Percentiles rank a stretch among this genome's conserved stretches.
phyloP scores from a whole-genome alignment of 2,888 invertebrate genomes.

The Macaria liturata region DNA sequence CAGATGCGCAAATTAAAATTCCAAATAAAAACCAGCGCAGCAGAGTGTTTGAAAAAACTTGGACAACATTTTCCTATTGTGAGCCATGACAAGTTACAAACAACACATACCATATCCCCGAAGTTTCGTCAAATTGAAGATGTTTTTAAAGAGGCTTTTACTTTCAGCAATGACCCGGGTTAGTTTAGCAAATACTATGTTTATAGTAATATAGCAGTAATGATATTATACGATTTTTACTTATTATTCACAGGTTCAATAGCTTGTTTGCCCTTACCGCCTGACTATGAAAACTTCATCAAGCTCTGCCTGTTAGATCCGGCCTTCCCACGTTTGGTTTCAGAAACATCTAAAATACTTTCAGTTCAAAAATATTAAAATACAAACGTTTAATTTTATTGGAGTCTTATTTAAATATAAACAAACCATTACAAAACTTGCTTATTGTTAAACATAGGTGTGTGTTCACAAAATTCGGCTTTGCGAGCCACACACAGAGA shows the following conservation, averaged over 20 bases:
- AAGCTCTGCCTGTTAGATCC: conserved; percentile 69
- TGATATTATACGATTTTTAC: not conserved
- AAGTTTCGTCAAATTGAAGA: conserved; percentile 56
- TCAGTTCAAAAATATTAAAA: conserved; percentile 27
- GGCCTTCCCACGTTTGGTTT: conserved; percentile 55
- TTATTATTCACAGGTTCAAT: conserved; percentile 7
- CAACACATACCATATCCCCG: conserved; percentile 30
- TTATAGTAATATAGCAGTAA: too few relatives aligned
- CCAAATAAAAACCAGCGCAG: conserved; percentile 51
- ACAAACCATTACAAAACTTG: too few relatives aligned
- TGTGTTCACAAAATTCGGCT: too few relatives aligned
- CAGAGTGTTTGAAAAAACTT: conserved; percentile 47
- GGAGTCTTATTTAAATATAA: too few relatives aligned
- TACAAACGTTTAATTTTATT: too few relatives aligned
- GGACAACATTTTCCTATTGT: conserved; percentile 56
- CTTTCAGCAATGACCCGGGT: conserved; percentile 28
- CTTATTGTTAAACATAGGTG: too few relatives aligned
- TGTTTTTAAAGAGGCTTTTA: conserved; percentile 49
- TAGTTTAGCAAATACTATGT: too few relatives aligned
- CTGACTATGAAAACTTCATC: conserved; percentile 53
- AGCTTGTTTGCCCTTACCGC: conserved; percentile 36
- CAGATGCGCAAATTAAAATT: conserved; percentile 70
- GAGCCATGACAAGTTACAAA: conserved; percentile 38
- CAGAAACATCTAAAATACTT: conserved; percentile 56
- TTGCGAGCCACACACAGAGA: too few relatives aligned